Base-by-base conservation (phyloP, 2,888 invertebrate genomes). In the Gerris lacustris region DNA sequence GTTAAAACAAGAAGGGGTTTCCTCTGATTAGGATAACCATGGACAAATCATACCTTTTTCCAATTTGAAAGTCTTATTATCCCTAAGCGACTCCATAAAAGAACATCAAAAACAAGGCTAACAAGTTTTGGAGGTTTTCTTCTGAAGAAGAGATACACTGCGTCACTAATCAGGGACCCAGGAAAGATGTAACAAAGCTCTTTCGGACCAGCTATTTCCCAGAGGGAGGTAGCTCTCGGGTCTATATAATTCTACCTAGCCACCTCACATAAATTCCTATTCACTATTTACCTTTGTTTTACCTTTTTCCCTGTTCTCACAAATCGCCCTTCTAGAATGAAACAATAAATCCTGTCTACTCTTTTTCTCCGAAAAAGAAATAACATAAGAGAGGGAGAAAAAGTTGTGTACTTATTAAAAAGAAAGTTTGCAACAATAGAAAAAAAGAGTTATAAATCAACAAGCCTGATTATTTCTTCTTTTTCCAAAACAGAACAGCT, bases 121-220 rank as follows among this genome's bases (percentile, higher is more conserved):
- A 31, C 31, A 31, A 31, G 31, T 31, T 31, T 31, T 31, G 31
- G 31, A 31, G 31, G 31, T 55, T 4, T 55, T 55, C 55, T 55
- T 55, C 55, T 55, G 55, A 55, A 55, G 55, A 55, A 55, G 55
- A 55, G 55, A 55, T 55, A 55, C 55, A 55, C 15, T 55, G 55
- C 55, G 55, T 55, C 55, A 55, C 55, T 55, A 55, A 55, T 55
- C 55, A 55, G 55, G 55, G 55, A 55, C 15, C 55, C 15, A 5
- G 55, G 15, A 11, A 55, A 55, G 15, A 55, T 31, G 31, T 31
- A 31, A 55, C 9, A 55, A 55, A 55, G 55, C 55, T 55, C 2
- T 55, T 55, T 55, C 15, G 55, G 7, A 6, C 47, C 11, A 47
- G 11, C 47, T 47, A 47, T 47, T 47, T 47, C 47, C 47, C 47